Conservation (phyloP, 2,797 vertebrate species). For the Lutjanus argentimaculatus region DNA sequence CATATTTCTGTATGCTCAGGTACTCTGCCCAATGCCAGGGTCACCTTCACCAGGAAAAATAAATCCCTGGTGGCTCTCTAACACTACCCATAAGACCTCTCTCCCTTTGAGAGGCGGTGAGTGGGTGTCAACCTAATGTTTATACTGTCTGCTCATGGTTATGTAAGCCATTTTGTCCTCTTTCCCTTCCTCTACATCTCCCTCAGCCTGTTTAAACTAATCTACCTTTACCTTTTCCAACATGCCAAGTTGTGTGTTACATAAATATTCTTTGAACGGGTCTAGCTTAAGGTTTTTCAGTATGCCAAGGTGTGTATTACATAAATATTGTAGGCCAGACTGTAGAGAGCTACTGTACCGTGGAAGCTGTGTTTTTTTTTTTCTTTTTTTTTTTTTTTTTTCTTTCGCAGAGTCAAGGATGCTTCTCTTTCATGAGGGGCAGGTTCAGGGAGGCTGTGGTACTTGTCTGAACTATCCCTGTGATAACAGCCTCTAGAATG, state of each 20-base stretch:
- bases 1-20: conserved; percentile 85
- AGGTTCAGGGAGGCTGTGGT: conserved; percentile 74
- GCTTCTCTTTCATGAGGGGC: conserved; percentile 77
- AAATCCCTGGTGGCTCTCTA: conserved; percentile 77
- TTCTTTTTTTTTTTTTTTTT: conserved; percentile 11
- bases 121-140: conserved; percentile 86
- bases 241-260: conserved; percentile 77
- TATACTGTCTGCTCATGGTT: conserved; percentile 84
- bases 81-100: conserved; percentile 80
- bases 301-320: conserved; percentile 78
- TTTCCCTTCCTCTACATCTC: conserved; percentile 60
- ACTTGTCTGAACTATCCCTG: conserved; percentile 76
- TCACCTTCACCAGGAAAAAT: conserved; percentile 84
- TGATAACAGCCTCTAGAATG: conserved; percentile 77
- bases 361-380: conserved; percentile 28
- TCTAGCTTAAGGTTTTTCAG: conserved; percentile 70
- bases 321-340: conserved; percentile 80
- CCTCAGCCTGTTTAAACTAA: conserved; percentile 58
- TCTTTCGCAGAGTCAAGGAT: conserved; percentile 73
- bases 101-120: conserved; percentile 79
- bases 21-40: conserved; percentile 80
- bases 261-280: conserved; percentile 77
- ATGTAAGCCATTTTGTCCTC: conserved; percentile 83
- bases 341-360: conserved; percentile 65
- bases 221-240: conserved; percentile 78